Base-by-base conservation (phyloP, 2,797 vertebrate species). In the Pogonophryne albipinna region DNA sequence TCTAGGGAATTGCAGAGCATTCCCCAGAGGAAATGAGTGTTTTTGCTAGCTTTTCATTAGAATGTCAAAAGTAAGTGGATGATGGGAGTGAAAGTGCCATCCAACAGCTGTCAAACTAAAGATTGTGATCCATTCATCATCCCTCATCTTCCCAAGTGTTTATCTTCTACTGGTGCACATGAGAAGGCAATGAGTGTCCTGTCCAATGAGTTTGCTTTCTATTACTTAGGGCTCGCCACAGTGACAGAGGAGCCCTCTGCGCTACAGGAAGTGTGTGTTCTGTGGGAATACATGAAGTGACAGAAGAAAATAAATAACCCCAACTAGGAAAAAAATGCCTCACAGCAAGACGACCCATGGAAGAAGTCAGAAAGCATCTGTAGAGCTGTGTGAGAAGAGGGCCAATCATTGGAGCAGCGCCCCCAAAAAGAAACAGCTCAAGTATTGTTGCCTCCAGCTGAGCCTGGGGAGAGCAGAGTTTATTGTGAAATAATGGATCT, bases 241-340 rank as follows among this genome's bases (percentile, higher is more conserved):
- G 56, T 62, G 71, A 83, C 71, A 76, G 76, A 64, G 44, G 56
- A 55, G 51, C 55, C 58, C 60, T 78, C 68, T 44, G 41, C 76
- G 69, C 12, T 16, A 71, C 88, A 89, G 86, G 86, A 90, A 90
- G 89, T 78, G 55, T 74, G 38, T 82, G 80, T 90, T 90, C 79
- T 81, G 64, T 79, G 69, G 91, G 85, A 84, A 90, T 73, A 52
- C 58, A 58, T 83, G 86, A 88, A 89, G 90, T 80, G 79, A 69
- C 65, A 70, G 78, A 74, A 71, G 77, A 87, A 84, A 79, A 85
- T 73, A 61, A 57, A 41, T 76, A 79, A 73, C 53, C 34, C 59
- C 41, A 31, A 71, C 42, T 66, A 34, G 34, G 20, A 23, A 45
- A 71, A 79, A 86, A 87, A n/a, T n/a, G 49, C 63, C 68, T 78